Base-by-base conservation (phyloP, 2,797 vertebrate species). In the Alfaro cultratus region DNA sequence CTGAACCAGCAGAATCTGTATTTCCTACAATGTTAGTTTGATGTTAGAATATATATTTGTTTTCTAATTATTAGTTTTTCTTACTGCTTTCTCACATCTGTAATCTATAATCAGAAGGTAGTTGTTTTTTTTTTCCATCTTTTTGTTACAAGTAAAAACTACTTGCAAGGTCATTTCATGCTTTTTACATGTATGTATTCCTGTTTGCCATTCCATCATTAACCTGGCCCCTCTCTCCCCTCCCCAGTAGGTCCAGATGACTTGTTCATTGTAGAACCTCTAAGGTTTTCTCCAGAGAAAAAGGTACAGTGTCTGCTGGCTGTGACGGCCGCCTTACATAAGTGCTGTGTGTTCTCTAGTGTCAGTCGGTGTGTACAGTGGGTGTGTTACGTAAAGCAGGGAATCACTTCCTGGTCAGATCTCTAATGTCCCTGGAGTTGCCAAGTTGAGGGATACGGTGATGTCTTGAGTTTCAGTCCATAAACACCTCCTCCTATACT, bases 261-360 rank as follows among this genome's bases (percentile, higher is more conserved):
- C 94, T 96, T 99, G 94, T 99, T 98, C 96, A 99, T 99, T 95
- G 98, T 99, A 94, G 98, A 99, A 95, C 99, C 98, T 82, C 96
- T 99, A 95, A 99, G 97, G 95, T 99, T 99, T 96, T 97, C 98
- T 92, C 98, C 98, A 93, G 98, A 99, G 95, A 99, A 99, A 97
- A 99, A 99, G 98, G 98, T 99, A 98, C 78, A 49, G 88, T 94
- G 92, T 90, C 80, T 88, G 89, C 92, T 91, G 94, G 90, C 91
- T 83, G 88, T 89, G 80, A 88, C 47, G 36, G 87, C 90, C 80
- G 12, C 86, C 83, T 85, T 88, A 81, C 81, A 75, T 41, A 77
- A 85, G 80, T 93, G 75, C 87, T 91, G 82, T 88, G 79, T 93
- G 88, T 92, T 85, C 85, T 87, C 76, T 77, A 34, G 74, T 89